Evolutionary conservation across 2,888 invertebrate species (phyloP).

Genomic region (Stictocephala bisonia): DNA sequence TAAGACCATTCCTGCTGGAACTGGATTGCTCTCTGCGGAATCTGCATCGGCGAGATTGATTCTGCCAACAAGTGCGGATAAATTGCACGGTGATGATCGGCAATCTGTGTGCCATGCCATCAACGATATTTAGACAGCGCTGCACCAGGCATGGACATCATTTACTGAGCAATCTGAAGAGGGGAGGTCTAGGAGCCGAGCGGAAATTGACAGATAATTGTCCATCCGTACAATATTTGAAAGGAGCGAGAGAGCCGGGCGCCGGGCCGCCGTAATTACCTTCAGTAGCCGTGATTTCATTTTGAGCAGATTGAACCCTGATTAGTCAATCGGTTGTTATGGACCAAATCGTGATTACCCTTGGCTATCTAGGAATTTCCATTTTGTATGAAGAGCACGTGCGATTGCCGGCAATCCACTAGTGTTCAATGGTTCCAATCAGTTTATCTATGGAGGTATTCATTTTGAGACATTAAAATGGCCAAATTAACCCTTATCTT

Average conservation of each 20-base stretch:
- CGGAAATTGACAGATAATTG: conserved; percentile 41
- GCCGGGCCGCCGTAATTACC: not conserved
- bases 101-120: not conserved
- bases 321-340: conserved; percentile 23
- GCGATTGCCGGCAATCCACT: too few species aligned
- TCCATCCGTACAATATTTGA: conserved; percentile 39
- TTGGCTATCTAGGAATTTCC: too few species aligned
- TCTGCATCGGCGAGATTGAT: conserved; percentile 23
- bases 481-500: too few species aligned
- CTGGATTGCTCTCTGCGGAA: too few species aligned
- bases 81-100: not conserved
- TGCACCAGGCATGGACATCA: conserved; percentile 24
- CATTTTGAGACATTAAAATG: too few species aligned
- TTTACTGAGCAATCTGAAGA: conserved; percentile 25
- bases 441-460: too few species aligned
- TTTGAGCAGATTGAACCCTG: conserved; percentile 34
- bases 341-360: too few species aligned
- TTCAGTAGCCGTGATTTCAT: conserved; percentile 37
- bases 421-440: too few species aligned
- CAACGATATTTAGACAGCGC: not conserved
- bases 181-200: conserved; percentile 12
- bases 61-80: conserved; percentile 15
- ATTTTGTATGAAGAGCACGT: too few species aligned
- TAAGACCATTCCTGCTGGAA: too few species aligned
- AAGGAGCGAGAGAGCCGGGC: not conserved